These are phyloP conservation scores for Drosophila pseudoananassae DNA, from an alignment of 1,140 invertebrate species.

Conservation along the genomic window DNA sequence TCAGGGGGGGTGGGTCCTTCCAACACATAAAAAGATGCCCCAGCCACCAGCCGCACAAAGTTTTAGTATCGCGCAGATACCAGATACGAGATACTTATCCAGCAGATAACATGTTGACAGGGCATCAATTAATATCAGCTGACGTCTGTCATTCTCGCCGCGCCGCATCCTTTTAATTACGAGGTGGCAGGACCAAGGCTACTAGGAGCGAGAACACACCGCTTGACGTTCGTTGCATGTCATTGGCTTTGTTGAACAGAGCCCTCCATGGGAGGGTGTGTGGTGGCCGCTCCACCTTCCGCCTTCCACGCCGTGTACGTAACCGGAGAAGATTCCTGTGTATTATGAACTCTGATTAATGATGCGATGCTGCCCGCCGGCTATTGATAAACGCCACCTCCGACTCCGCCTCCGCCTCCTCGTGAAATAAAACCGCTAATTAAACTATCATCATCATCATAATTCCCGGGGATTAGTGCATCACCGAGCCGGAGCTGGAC, in stretches of 20 bases:
- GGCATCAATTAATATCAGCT: conserved; percentile 60
- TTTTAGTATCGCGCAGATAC: conserved; percentile 1
- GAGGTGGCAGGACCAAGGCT: not conserved
- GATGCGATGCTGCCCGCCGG: conserved; percentile 23
- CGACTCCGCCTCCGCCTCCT: not conserved
- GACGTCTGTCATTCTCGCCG: conserved; percentile 31
- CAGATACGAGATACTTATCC: not conserved
- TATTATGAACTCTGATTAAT: conserved; percentile 60
- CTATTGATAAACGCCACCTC: not conserved
- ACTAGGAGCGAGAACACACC: conserved; percentile 40
- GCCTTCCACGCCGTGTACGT: conserved; percentile 8
- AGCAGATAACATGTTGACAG: conserved; percentile 24
- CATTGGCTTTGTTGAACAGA: conserved; percentile 66
- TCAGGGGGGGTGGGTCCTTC: not conserved
- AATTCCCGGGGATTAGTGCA: conserved; percentile 26
- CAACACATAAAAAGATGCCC: not conserved
- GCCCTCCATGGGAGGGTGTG: not conserved
- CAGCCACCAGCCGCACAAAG: not conserved
- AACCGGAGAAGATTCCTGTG: conserved; percentile 19
- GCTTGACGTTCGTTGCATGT: conserved; percentile 65
- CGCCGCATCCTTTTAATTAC: conserved; percentile 41
- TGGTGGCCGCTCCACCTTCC: not conserved
- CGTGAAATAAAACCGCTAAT: conserved; percentile 31
- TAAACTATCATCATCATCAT: conserved; percentile 35
- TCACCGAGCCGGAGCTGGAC: not conserved